These are phyloP conservation scores for Aporrectodea caliginosa DNA, from an alignment of 1,140 invertebrate genomes.

Conservation along the genomic window DNA sequence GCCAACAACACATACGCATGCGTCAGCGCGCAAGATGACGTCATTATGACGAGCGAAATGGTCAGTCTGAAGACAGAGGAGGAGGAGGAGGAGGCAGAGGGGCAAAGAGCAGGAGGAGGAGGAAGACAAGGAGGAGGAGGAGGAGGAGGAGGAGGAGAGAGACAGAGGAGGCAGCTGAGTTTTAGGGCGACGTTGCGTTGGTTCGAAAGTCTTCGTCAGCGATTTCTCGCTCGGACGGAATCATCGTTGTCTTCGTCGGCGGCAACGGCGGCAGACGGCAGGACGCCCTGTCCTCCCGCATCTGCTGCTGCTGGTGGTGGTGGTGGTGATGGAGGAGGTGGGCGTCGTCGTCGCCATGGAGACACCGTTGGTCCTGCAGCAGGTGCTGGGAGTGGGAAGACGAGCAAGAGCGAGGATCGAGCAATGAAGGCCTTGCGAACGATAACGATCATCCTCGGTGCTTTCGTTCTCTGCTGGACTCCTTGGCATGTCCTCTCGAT, in stretches of 20 bases:
- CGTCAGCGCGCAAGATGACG: too few species aligned
- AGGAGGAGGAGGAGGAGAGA: not conserved
- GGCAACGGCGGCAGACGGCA: too few species aligned
- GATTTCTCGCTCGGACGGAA: not conserved
- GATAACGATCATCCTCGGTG: slow-evolving; percentile 96
- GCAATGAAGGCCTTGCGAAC: slow-evolving; percentile 96
- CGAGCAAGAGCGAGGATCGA: slow-evolving; percentile 71
- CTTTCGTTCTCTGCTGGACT: slow-evolving; percentile 98
- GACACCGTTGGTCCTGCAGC: not conserved
- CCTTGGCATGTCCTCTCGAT: slow-evolving; percentile 93
- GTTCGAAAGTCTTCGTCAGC: not conserved
- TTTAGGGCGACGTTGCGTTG: too few species aligned
- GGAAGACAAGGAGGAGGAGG: not conserved
- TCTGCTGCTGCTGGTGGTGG: not conserved
- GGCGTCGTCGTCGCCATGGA: too few species aligned
- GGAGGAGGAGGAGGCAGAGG: not conserved
- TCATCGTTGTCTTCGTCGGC: not conserved
- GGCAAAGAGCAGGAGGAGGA: not conserved
- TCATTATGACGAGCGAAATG: too few species aligned
- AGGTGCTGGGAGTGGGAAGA: not conserved
- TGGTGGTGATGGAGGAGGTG: not conserved
- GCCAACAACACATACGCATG: too few species aligned
- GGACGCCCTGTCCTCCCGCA: too few species aligned
- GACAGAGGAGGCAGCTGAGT: not conserved
- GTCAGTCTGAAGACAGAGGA: not conserved